Evolutionary conservation across 2,797 vertebrate species (phyloP).

Genomic region (Borostomias antarcticus): DNA sequence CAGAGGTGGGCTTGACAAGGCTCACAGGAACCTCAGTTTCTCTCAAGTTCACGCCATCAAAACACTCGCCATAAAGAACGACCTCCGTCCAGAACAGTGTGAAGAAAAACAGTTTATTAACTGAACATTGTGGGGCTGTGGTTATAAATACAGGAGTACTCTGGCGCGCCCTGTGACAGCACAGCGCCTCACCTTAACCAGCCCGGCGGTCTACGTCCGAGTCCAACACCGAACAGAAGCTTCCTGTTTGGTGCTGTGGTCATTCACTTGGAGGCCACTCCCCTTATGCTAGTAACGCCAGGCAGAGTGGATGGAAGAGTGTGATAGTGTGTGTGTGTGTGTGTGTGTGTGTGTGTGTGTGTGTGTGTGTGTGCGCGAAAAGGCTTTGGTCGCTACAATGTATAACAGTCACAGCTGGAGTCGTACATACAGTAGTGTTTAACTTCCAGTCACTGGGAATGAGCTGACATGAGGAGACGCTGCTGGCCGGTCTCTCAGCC

Average conservation of each 20-base stretch:
- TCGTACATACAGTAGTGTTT: not conserved
- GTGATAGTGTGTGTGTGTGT: not conserved
- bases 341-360: conserved; percentile 29
- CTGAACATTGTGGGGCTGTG: conserved; percentile 53
- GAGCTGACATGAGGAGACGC: not conserved
- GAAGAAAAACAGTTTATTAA: conserved; percentile 73
- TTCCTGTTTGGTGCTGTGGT: conserved; percentile 34
- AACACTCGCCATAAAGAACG: not conserved
- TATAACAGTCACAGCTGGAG: conserved; percentile 7
- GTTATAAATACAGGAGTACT: conserved; percentile 72
- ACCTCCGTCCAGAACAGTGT: conserved; percentile 30
- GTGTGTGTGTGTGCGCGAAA: conserved; percentile 39
- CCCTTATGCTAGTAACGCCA: conserved; percentile 66
- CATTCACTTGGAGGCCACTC: conserved; percentile 56
- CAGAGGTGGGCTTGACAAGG: not conserved
- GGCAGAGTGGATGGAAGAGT: not conserved
- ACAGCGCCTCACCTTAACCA: conserved; percentile 40
- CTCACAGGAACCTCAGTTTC: no score
- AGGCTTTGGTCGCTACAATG: conserved; percentile 59
- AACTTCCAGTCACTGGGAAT: not conserved
- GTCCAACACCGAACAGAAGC: conserved; percentile 45
- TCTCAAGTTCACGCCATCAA: no score
- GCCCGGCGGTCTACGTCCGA: conserved; percentile 22
- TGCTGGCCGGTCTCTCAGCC: not conserved
- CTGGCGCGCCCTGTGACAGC: conserved; percentile 39